Conservation (phyloP, 2,113 vertebrate species). For the Panurus biarmicus region DNA sequence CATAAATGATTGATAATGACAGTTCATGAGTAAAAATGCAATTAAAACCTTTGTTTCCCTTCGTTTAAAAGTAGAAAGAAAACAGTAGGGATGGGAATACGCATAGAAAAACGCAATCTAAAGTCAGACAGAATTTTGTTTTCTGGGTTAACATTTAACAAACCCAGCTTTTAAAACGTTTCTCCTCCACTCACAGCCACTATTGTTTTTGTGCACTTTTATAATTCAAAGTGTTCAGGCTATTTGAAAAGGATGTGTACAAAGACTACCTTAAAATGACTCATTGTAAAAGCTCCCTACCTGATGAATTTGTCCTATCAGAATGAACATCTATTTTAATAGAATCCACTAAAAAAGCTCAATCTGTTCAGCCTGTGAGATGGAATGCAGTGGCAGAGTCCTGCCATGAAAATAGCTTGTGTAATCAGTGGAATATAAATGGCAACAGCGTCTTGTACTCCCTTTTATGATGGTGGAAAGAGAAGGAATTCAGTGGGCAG, state of each 20-base stretch:
- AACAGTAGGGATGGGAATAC: background rate
- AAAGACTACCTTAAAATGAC: slow-evolving; percentile 34
- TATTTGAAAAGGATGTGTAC: slow-evolving; percentile 35
- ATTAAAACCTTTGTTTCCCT: slow-evolving; percentile 52
- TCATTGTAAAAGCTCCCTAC: slow-evolving; percentile 16
- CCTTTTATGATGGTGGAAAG: slow-evolving; percentile 65
- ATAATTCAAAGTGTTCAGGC: background rate
- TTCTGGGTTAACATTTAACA: slow-evolving; percentile 23
- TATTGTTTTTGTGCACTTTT: slow-evolving; percentile 33
- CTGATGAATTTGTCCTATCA: slow-evolving; percentile 22
- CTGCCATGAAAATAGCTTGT: slow-evolving; percentile 71
- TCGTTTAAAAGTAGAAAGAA: slow-evolving; percentile 18
- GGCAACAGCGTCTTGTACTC: slow-evolving; percentile 36
- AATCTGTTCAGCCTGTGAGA: slow-evolving; percentile 13
- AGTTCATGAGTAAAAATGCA: slow-evolving; percentile 41
- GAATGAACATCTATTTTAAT: slow-evolving; percentile 35
- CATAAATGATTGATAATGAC: slow-evolving; percentile 58
- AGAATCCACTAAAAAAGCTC: slow-evolving; percentile 27
- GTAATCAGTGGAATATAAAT: slow-evolving; percentile 71
- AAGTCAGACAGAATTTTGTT: slow-evolving; percentile 25
- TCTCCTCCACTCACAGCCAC: background rate
- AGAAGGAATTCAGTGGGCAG: slow-evolving; percentile 43
- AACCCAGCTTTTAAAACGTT: background rate
- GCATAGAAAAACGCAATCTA: slow-evolving; percentile 21
- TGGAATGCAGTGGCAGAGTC: slow-evolving; percentile 47